Conservation (phyloP, 1,140 invertebrate genomes). For the Sogatella furcifera region DNA sequence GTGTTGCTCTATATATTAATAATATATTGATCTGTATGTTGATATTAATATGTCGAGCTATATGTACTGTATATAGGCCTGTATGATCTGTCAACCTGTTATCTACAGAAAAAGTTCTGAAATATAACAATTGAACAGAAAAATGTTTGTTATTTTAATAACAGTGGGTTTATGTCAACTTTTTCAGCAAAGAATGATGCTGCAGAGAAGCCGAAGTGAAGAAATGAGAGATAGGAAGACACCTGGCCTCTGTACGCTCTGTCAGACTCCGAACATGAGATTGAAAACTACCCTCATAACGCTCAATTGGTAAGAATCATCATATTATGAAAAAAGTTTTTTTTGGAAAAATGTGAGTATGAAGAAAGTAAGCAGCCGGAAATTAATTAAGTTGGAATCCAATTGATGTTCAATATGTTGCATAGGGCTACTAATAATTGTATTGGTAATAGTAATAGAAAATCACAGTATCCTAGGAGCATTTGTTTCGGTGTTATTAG, state of each 20-base stretch:
- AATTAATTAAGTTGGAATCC: too few relatives aligned
- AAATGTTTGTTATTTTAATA: neutral
- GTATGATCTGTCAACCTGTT: neutral
- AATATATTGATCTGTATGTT: too few relatives aligned
- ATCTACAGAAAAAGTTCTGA: neutral
- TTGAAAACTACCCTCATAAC: slow-evolving; percentile 50
- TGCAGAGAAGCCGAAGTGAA: slow-evolving; percentile 51
- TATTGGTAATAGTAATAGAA: too few relatives aligned
- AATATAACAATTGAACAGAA: neutral
- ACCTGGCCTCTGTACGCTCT: slow-evolving; percentile 58
- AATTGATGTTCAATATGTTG: too few relatives aligned
- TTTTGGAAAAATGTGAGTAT: too few relatives aligned
- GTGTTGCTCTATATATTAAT: too few relatives aligned
- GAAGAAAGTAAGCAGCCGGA: too few relatives aligned
- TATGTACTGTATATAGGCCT: neutral
- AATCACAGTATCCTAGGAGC: too few relatives aligned
- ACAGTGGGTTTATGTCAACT: neutral
- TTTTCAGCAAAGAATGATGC: slow-evolving; percentile 48
- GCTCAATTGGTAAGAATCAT: slow-evolving; percentile 40
- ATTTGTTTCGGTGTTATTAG: too few relatives aligned
- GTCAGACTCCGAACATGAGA: slow-evolving; percentile 75
- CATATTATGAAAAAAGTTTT: too few relatives aligned
- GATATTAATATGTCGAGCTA: too few relatives aligned
- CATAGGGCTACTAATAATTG: too few relatives aligned
- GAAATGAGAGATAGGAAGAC: slow-evolving; percentile 44